Percentiles rank a stretch among this genome's conserved stretches.
Evolutionary conservation across 2,113 vertebrate genomes (phyloP).

Genomic region (Procavia capensis): DNA sequence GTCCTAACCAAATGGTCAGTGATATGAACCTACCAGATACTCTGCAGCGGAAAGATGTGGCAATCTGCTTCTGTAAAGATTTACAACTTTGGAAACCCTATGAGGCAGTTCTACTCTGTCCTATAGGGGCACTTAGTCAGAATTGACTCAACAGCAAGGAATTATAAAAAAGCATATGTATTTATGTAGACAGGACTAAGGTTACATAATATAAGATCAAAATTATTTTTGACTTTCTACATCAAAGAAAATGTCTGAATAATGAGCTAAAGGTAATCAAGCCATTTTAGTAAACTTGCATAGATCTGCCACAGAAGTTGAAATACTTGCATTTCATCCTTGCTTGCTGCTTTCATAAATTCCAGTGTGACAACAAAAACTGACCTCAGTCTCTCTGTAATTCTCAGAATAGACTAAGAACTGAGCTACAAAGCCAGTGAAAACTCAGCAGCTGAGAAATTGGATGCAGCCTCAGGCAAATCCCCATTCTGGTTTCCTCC

Average conservation of each 20-base stretch:
- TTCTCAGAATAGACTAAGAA: slow-evolving; percentile 57
- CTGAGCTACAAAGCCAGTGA: neutral
- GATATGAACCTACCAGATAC: too few relatives aligned
- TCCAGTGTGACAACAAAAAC: neutral
- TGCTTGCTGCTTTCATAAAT: neutral
- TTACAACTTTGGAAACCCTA: too few relatives aligned
- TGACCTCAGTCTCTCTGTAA: slow-evolving; percentile 8
- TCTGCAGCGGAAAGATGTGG: too few relatives aligned
- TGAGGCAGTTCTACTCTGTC: too few relatives aligned
- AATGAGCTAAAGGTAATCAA: neutral
- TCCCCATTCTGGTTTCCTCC: neutral
- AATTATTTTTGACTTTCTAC: neutral
- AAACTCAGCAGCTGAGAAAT: slow-evolving; percentile 17
- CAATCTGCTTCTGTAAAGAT: too few relatives aligned
- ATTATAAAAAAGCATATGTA: neutral
- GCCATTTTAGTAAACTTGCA: neutral
- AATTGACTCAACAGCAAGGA: too few relatives aligned
- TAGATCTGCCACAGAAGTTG: neutral
- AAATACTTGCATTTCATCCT: neutral
- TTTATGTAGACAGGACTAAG: too few relatives aligned
- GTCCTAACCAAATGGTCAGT: too few relatives aligned
- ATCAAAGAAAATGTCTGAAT: slow-evolving; percentile 59
- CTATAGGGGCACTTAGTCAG: too few relatives aligned
- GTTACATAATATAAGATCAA: neutral
- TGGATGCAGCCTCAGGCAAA: neutral